A percentile compares a stretch with the other conserved stretches of the same genome.
Conservation (phyloP, 2,797 vertebrate species). For the Myiotriccus ornatus region DNA sequence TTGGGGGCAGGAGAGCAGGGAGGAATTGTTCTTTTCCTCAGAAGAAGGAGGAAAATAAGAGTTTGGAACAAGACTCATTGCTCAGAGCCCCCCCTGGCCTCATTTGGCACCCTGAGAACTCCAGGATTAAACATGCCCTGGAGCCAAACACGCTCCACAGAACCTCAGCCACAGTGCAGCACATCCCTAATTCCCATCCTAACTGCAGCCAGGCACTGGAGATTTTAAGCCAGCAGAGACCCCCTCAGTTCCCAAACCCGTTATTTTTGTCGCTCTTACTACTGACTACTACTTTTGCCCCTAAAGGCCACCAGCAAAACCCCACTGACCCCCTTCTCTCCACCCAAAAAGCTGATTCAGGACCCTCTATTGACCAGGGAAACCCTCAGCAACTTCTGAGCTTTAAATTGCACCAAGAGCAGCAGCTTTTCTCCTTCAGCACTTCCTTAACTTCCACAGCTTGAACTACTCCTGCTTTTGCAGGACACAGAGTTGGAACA, state of each 20-base stretch:
- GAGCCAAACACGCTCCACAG: neutral
- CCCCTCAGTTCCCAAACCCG: neutral
- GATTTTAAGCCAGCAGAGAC: neutral
- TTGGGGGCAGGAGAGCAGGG: neutral
- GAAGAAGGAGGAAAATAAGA: neutral
- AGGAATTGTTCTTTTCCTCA: neutral
- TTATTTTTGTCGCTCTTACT: neutral
- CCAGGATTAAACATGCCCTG: neutral
- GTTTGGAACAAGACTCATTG: neutral
- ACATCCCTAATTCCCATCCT: neutral
- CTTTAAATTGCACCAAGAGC: neutral
- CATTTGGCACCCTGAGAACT: neutral
- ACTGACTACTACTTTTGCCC: neutral
- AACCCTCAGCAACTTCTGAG: neutral
- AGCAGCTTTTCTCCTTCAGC: neutral
- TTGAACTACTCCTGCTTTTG: neutral
- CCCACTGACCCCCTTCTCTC: neutral
- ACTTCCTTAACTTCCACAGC: rapidly evolving
- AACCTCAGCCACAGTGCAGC: neutral
- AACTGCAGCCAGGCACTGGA: rapidly evolving
- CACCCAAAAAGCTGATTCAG: neutral
- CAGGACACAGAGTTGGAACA: rapidly evolving
- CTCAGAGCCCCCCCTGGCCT: neutral
- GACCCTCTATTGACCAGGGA: rapidly evolving
- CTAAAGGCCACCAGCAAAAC: too few species aligned